Percentiles rank a stretch among this genome's conserved stretches.
These are phyloP conservation scores for Caenorhabditis tropicalis DNA, from an alignment of 1,140 invertebrate genomes.

Conservation along the genomic window DNA sequence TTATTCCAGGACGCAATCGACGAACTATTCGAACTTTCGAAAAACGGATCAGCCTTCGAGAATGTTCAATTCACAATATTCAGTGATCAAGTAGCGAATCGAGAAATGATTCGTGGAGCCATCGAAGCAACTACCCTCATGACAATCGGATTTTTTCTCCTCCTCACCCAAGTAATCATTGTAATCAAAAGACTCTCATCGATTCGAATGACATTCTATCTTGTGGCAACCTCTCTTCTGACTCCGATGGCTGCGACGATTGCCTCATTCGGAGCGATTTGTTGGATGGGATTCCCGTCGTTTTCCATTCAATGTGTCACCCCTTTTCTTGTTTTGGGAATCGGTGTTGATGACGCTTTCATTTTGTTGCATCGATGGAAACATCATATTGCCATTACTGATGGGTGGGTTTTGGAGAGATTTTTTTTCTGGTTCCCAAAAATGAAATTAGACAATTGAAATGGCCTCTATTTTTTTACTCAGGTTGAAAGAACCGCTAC, in stretches of 20 bases:
- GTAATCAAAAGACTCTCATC: slow-evolving; percentile 54
- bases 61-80: slow-evolving; percentile 62
- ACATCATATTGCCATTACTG: slow-evolving; percentile 48
- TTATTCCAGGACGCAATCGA: slow-evolving; percentile 54
- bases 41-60: slow-evolving; percentile 57
- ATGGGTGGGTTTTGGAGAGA: background rate
- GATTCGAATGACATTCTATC: slow-evolving; percentile 6
- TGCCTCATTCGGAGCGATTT: slow-evolving; percentile 67
- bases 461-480: too few species aligned
- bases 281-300: slow-evolving; percentile 66
- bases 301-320: slow-evolving; percentile 72
- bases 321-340: slow-evolving; percentile 66
- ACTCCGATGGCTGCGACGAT: slow-evolving; percentile 66
- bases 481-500: too few species aligned
- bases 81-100: slow-evolving; percentile 65
- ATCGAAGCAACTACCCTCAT: slow-evolving; percentile 67
- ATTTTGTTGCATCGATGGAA: slow-evolving; percentile 69
- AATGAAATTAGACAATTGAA: too few species aligned
- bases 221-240: slow-evolving; percentile 62
- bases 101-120: slow-evolving; percentile 63
- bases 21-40: slow-evolving; percentile 59
- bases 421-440: too few species aligned
- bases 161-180: slow-evolving; percentile 64
- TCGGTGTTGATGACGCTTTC: slow-evolving; percentile 69
- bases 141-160: slow-evolving; percentile 67